These are phyloP conservation scores for Podocnemis expansa DNA, from an alignment of 2,113 vertebrate species.

Conservation along the genomic window DNA sequence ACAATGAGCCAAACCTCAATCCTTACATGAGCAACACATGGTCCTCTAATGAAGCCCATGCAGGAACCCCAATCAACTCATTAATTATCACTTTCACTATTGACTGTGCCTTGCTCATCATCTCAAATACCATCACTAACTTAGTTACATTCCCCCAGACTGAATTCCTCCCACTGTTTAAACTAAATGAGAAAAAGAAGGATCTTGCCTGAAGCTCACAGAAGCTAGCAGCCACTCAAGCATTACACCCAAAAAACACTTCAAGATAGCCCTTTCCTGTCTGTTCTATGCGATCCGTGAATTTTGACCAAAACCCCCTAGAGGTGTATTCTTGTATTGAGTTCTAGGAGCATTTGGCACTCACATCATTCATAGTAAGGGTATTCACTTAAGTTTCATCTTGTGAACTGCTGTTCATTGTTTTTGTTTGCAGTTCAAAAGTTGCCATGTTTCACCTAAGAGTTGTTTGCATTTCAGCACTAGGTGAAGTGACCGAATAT, in stretches of 20 bases:
- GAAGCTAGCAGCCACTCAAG: neutral
- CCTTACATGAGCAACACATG: neutral
- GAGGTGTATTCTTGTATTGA: neutral
- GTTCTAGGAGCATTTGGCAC: neutral
- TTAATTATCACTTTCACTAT: neutral
- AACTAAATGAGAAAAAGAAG: neutral
- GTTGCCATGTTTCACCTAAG: neutral
- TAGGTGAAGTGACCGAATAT: neutral
- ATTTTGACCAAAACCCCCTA: neutral
- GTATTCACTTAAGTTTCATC: neutral
- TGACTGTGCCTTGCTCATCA: neutral
- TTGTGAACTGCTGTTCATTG: rapidly evolving
- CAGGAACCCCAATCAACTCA: neutral
- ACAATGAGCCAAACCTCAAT: neutral
- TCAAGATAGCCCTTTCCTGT: neutral
- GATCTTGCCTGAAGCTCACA: neutral
- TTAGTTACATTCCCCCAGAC: neutral
- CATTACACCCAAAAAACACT: neutral
- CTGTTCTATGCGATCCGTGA: neutral
- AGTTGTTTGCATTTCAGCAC: neutral
- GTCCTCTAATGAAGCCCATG: neutral
- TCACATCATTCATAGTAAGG: rapidly evolving
- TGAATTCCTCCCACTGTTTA: neutral
- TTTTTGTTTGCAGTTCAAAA: neutral
- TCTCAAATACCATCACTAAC: neutral